Evolutionary conservation across 1,140 invertebrate species (phyloP).

Genomic region (Thalassaphorura encarpata): DNA sequence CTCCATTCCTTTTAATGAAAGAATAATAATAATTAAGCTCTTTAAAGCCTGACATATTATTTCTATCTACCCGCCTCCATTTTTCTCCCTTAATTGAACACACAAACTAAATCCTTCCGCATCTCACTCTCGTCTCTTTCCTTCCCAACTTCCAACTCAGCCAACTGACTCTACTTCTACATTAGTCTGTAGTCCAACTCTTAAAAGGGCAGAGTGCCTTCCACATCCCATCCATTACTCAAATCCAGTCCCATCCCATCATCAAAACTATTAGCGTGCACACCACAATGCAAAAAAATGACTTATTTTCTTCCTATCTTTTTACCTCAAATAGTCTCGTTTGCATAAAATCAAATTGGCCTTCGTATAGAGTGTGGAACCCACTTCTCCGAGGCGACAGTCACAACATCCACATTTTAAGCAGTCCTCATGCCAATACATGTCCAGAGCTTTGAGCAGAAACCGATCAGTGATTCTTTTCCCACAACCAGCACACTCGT

Average conservation of each 20-base stretch:
- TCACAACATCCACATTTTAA: constrained; percentile 96
- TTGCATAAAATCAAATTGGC: constrained; percentile 96
- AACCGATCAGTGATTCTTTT: constrained; percentile 31
- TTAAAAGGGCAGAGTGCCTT: too few relatives aligned
- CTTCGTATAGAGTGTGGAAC: constrained; percentile 89
- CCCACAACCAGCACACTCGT: constrained; percentile 31
- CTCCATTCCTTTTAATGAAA: constrained; percentile 32
- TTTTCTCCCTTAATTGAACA: constrained; percentile 28
- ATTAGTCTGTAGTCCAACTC: too few relatives aligned
- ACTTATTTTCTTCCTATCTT: not conserved
- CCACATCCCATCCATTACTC: too few relatives aligned
- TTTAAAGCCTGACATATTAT: constrained; percentile 32
- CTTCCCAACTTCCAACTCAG: constrained; percentile 1
- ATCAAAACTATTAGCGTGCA: too few relatives aligned
- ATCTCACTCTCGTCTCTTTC: constrained; percentile 5
- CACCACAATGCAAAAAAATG: too few relatives aligned
- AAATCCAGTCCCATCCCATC: too few relatives aligned
- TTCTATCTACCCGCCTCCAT: constrained; percentile 22
- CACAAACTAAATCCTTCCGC: constrained; percentile 24
- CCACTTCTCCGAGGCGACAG: constrained; percentile 92
- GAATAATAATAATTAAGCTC: constrained; percentile 34
- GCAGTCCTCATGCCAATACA: constrained; percentile 97
- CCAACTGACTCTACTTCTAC: not conserved
- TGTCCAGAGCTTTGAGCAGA: constrained; percentile 58
- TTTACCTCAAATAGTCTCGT: constrained; percentile 89